Evolutionary conservation across 2,113 vertebrate species (phyloP).

Genomic region (Cheirogaleus medius): DNA sequence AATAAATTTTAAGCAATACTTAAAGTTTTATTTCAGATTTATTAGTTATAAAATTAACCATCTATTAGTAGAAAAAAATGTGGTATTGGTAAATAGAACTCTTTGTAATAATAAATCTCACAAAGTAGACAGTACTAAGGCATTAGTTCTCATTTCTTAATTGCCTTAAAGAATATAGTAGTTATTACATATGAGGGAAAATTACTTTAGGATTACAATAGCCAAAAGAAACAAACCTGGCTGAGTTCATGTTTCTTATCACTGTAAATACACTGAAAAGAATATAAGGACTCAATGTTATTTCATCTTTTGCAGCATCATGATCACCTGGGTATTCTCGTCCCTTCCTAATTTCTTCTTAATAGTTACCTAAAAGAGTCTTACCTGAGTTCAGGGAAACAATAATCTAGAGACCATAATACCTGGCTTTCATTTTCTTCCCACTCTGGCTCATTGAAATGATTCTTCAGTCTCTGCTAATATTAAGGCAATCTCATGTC

Average conservation of each 20-base stretch:
- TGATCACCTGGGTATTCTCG: neutral
- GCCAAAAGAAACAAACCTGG: neutral
- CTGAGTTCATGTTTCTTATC: neutral
- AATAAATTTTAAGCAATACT: neutral
- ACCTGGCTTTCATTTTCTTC: neutral
- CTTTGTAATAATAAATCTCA: neutral
- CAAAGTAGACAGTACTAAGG: neutral
- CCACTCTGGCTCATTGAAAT: neutral
- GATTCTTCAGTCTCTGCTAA: neutral
- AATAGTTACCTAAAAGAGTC: neutral
- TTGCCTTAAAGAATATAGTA: neutral
- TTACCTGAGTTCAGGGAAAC: neutral
- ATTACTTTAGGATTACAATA: neutral
- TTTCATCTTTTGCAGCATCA: neutral
- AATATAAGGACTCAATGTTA: neutral
- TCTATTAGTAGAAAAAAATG: neutral
- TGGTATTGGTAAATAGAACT: neutral
- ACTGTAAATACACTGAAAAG: neutral
- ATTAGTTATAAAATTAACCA: constrained; percentile 34
- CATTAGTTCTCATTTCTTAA: neutral
- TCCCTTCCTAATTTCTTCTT: neutral
- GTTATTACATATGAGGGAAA: neutral
- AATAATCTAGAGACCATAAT: neutral
- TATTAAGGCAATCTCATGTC: neutral
- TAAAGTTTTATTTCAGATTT: neutral